Evolutionary conservation across 35 echinoderm and acorn worm genomes (phyloP), one percentile per base, ranked within the genome.

Genomic region (Heliocidaris erythrogramma): DNA sequence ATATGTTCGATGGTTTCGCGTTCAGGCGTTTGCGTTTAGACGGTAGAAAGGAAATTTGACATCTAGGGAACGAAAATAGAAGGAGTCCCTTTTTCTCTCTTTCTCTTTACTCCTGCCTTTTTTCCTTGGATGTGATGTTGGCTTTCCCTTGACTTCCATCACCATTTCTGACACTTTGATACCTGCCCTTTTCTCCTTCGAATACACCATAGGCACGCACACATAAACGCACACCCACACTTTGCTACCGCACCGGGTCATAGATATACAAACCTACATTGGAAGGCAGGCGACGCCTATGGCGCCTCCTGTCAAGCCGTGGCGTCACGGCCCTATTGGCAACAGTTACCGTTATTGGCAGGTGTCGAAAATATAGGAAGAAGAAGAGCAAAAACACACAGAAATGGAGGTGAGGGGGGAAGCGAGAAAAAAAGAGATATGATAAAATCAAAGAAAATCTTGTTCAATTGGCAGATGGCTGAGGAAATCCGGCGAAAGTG

Each of bases 31-130:
- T 92, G 91, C 91, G 49, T 92, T 92, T 49, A 92, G 47, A 59
- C 48, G 49, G 29, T 89, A 48, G 87, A 92, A 48, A 92, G 91
- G 91, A 92, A 92, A 92, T 92, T 92, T 92, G 91, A 92, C 91
- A 92, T 92, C 91, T 11, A 59, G 48, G 49, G 91, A 92, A 53
- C 48, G n/a, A 92, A 92, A 92, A 92, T 92, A 92, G 50, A 92
- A 30, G 31, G 86, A 92, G 24, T 24, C 48, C 50, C 30, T 42
- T 30, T 49, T 49, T 59, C 29, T 42, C 49, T 59, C 91, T 92
- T 92, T 32, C 31, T 59, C 91, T n/a, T 50, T 59, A 47, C 47
- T 92, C 48, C 5, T 48, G n/a, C 0, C 31, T 6, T 59, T 35
- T 59, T 42, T 32, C 50, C 91, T 92, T 30, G 29, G 91, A 59